phyloP scores from a whole-genome alignment of 2,797 vertebrate genomes.

The Scyliorhinus canicula region DNA sequence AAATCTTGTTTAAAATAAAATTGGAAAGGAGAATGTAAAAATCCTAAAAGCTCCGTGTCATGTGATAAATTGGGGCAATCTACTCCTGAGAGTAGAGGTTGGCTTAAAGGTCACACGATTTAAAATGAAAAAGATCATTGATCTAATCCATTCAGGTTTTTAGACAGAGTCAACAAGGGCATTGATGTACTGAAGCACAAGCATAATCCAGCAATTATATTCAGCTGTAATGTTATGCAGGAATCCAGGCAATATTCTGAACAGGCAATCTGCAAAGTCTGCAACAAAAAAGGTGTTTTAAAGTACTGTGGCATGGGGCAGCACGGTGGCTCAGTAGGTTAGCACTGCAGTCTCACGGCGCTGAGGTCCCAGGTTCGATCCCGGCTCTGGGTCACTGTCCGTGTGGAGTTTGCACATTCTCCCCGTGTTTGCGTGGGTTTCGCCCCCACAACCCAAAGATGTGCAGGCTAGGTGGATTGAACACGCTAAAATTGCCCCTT shows the following conservation, averaged over 20 bases:
- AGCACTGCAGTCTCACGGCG: too few relatives aligned
- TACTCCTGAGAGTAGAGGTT: background rate
- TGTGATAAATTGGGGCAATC: background rate
- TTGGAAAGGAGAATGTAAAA: background rate
- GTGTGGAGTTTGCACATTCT: too few relatives aligned
- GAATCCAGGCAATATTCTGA: background rate
- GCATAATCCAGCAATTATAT: background rate
- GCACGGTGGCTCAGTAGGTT: too few relatives aligned
- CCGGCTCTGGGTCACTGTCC: too few relatives aligned
- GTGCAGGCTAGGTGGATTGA: too few relatives aligned
- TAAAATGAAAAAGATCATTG: background rate
- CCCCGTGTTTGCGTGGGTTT: too few relatives aligned
- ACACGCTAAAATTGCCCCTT: too few relatives aligned
- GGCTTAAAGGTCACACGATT: background rate
- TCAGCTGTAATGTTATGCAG: background rate
- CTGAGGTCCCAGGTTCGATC: too few relatives aligned
- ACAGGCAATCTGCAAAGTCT: background rate
- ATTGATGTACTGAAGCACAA: background rate
- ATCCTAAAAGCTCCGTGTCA: background rate
- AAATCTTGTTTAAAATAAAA: background rate
- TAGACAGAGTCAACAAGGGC: background rate
- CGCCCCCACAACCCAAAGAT: too few relatives aligned
- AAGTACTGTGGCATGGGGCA: background rate
- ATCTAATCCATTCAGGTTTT: background rate
- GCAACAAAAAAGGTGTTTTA: background rate